Percentiles rank a stretch among this genome's conserved stretches.
phyloP scores from a whole-genome alignment of 2,888 invertebrate genomes.

The Brachypalpus laphriformis region DNA sequence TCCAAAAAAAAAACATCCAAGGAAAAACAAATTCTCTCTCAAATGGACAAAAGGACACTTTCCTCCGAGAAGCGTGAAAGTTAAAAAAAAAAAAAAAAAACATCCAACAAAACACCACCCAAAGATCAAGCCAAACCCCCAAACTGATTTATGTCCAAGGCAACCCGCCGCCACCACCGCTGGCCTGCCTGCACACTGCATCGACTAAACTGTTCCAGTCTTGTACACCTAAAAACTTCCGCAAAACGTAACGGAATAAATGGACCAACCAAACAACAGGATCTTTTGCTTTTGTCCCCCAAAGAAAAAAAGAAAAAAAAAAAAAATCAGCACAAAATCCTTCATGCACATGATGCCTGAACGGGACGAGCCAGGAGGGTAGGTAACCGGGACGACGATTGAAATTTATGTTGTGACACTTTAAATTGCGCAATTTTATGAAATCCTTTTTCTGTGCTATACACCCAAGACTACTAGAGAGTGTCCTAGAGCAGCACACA shows the following conservation, averaged over 20 bases:
- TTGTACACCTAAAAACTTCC: constrained; percentile 70
- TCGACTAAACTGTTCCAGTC: constrained; percentile 39
- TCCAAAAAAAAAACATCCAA: background rate
- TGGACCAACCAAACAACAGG: constrained; percentile 67
- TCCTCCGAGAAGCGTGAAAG: background rate
- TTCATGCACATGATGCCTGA: constrained; percentile 70
- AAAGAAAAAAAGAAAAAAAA: constrained; percentile 10
- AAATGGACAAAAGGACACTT: constrained; percentile 42
- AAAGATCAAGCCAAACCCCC: constrained; percentile 72
- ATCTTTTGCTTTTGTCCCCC: constrained; percentile 39
- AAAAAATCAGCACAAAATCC: constrained; percentile 53
- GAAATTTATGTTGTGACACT: constrained; percentile 83
- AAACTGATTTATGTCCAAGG: constrained; percentile 69
- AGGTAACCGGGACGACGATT: constrained; percentile 64
- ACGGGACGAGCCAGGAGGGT: background rate
- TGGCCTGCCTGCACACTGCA: constrained; percentile 61
- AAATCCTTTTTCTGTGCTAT: constrained; percentile 79
- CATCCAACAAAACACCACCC: constrained; percentile 47
- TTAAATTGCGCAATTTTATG: constrained; percentile 83
- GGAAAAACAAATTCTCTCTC: constrained; percentile 11
- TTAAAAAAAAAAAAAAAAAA: constrained; percentile 23
- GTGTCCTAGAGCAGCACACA: constrained; percentile 1
- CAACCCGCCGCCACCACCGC: constrained; percentile 16
- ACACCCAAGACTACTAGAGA: background rate
- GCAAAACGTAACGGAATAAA: constrained; percentile 60